Base-by-base conservation (phyloP, 2,888 invertebrate species). In the Phengaris arion region DNA sequence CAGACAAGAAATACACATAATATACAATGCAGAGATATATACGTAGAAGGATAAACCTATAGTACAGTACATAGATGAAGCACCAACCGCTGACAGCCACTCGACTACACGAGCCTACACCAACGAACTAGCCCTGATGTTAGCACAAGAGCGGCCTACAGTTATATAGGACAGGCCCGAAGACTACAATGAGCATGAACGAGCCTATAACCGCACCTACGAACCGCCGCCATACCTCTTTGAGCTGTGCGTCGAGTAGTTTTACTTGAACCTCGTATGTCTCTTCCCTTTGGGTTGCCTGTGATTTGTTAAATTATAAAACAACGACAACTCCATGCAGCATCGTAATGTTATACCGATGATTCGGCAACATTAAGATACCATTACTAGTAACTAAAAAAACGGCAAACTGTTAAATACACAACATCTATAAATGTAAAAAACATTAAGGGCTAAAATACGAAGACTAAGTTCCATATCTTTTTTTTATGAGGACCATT, bases 201-300 rank as follows among this genome's bases (percentile, higher is more conserved):
- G 85, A 85, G 59, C 80, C 89, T 91, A 91, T 88, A 86, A 86
- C 93, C 92, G 87, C 85, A 89, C 92, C 92, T 81, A 74, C 75
- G 54, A 68, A 48, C 76, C 59, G 81, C 81, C 81, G 64, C 64
- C 81, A 96, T 97, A 98, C 98, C 98, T 98, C 98, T 96, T 97
- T 97, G 85, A 98, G 96, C 93, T 97, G 96, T 92, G 96, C 96
- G 93, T 97, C 96, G 94, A 98, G 95, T 87, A 96, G 94, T 95
- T 98, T 98, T 88, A 98, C 97, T 94, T 98, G 97, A 90, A 96
- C 96, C 91, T 98, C 97, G 94, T 96, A 98, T 83, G 97, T 96
- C 94, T 98, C 98, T 95, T 99, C 98, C 94, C 98, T 97, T 94
- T 98, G 97, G 88, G 98, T 97, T 86, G 98, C 98, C 98, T 98